Percentiles rank a stretch among this genome's conserved stretches.
Evolutionary conservation across 2,113 vertebrate species (phyloP).

Genomic region (Scomber colias): DNA sequence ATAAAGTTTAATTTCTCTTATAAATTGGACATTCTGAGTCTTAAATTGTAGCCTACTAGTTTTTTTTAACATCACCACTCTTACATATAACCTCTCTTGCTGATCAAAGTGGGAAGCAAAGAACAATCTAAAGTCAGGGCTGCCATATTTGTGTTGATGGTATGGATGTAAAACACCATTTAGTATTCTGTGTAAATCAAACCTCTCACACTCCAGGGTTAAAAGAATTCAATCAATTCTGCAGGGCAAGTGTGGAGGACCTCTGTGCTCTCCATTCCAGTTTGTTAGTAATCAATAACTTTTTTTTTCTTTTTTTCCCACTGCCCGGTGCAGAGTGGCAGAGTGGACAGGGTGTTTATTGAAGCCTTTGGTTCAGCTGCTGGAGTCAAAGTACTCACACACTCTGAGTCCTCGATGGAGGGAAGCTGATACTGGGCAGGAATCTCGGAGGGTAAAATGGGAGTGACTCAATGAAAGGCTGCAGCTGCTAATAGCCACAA

Average conservation of each 20-base stretch:
- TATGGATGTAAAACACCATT: neutral
- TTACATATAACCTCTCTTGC: too few species aligned
- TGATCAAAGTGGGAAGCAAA: too few species aligned
- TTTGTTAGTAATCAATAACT: conserved; percentile 62
- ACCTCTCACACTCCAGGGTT: conserved; percentile 20
- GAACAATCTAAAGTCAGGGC: neutral
- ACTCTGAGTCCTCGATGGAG: conserved; percentile 4
- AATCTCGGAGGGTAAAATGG: conserved; percentile 24
- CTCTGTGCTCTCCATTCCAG: conserved; percentile 5
- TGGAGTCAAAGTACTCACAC: conserved; percentile 20
- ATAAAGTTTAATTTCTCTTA: too few species aligned
- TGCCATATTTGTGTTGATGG: neutral
- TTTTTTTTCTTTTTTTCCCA: neutral
- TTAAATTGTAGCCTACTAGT: too few species aligned
- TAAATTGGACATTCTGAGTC: too few species aligned
- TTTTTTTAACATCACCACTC: too few species aligned
- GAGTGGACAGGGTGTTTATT: conserved; percentile 39
- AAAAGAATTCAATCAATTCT: conserved; percentile 41
- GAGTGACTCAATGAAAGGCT: conserved; percentile 56
- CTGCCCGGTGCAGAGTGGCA: neutral
- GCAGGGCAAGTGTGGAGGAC: neutral
- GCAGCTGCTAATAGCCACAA: conserved; percentile 61
- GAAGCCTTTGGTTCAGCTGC: conserved; percentile 45
- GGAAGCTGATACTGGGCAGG: conserved; percentile 27
- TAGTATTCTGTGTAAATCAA: conserved; percentile 2